Evolutionary conservation across 2,113 vertebrate species (phyloP), one percentile per base, ranked within the genome.

Genomic region (Planiliza haematocheilus): DNA sequence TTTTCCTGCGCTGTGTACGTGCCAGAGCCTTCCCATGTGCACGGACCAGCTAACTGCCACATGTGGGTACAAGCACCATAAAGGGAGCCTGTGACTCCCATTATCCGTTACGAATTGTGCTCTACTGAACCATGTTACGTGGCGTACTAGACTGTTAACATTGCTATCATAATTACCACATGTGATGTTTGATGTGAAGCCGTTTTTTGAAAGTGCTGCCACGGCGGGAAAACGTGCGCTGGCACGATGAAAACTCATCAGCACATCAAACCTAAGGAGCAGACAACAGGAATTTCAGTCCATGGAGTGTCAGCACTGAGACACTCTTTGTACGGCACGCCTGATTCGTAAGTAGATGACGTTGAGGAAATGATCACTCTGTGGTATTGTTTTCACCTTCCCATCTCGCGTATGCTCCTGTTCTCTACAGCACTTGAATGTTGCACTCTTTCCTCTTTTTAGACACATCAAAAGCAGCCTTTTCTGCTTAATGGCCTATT

Each of bases 401-500:
- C 6, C n/a, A 10, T 69, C 8, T 53, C 42, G 41, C 37, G 7
- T 50, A 13, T 48, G 60, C 42, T 11, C 70, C 58, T 81, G 45
- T 66, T 82, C 70, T 80, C 74, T 2, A 20, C 11, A 10, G 2
- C 64, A 21, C 71, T 81, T 68, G 49, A 60, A 59, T 81, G 60
- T 79, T 59, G 60, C 67, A 46, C 17, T 58, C 38, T 55, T 46
- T 67, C 41, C 52, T 71, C 45, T 61, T 65, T n/a, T 77, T 71
- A 76, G 49, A 79, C 41, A 86, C 71, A 82, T 90, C 76, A 90
- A 86, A 84, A 72, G 71, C 53, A 78, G 70, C 57, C 42, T 77
- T 85, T 84, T 84, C 77, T 11, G 21, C 63, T 55, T 86, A 84
- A 86, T 86, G 83, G 83, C 36, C 83, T 84, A 86, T 88, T 88